Evolutionary conservation across 2,888 invertebrate species (phyloP).

Genomic region (Andrena minutula): DNA sequence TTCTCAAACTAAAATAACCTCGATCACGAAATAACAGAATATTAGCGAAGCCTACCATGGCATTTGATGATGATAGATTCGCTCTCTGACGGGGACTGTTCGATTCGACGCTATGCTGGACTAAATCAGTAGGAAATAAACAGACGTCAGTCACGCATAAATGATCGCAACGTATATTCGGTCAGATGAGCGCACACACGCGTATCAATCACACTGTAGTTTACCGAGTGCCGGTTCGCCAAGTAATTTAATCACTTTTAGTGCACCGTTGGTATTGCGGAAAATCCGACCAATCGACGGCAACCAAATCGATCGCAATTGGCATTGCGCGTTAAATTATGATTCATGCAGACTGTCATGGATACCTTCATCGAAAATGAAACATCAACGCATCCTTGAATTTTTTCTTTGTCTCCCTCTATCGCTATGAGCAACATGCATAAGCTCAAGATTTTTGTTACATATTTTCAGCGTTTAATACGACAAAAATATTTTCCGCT

Average conservation of each 20-base stretch:
- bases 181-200: conserved; percentile 55
- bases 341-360: conserved; percentile 20
- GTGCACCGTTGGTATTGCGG: conserved; percentile 68
- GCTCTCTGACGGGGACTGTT: conserved; percentile 32
- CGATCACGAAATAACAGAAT: background rate
- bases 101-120: conserved; percentile 35
- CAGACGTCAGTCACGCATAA: conserved; percentile 72
- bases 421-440: background rate
- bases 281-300: conserved; percentile 69
- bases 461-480: no score
- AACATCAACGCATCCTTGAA: background rate
- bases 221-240: conserved; percentile 69
- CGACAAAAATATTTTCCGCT: no score
- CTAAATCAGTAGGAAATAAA: conserved; percentile 69
- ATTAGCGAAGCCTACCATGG: background rate
- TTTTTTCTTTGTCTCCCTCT: background rate
- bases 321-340: conserved; percentile 58
- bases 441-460: background rate
- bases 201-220: conserved; percentile 71
- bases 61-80: conserved; percentile 24
- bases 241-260: conserved; percentile 75
- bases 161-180: conserved; percentile 66
- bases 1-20: background rate
- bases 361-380: conserved; percentile 11
- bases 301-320: conserved; percentile 49